These are phyloP conservation scores for Criorhina ranunculi DNA, from an alignment of 2,888 invertebrate species.

Conservation along the genomic window DNA sequence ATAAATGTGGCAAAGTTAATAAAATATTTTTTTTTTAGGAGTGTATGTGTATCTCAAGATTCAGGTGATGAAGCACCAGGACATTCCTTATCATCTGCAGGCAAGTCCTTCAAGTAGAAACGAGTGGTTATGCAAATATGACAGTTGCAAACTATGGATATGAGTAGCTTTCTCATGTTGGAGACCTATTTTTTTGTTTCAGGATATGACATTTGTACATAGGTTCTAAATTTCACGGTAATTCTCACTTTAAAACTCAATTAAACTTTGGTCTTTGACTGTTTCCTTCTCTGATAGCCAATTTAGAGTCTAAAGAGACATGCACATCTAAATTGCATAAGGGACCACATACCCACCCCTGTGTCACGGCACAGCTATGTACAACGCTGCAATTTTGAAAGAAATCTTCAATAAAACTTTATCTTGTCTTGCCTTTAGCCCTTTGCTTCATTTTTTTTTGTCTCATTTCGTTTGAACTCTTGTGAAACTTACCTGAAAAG, in stretches of 20 bases:
- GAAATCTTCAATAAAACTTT: conserved; percentile 40
- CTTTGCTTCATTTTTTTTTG: conserved; percentile 1
- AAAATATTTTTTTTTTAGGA: not conserved
- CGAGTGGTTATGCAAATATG: conserved; percentile 45
- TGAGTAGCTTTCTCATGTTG: conserved; percentile 29
- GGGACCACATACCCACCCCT: not conserved
- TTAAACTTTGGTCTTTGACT: conserved; percentile 41
- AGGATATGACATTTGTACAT: conserved; percentile 14
- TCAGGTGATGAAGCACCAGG: not conserved
- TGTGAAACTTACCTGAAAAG: conserved; percentile 68
- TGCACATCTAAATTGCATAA: no score
- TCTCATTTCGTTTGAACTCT: not conserved
- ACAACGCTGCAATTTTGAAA: conserved; percentile 22
- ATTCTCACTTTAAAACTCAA: conserved; percentile 55
- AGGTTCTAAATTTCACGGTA: conserved; percentile 2
- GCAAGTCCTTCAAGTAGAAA: conserved; percentile 1
- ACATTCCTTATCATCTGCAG: conserved; percentile 9
- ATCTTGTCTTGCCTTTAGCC: conserved; percentile 23
- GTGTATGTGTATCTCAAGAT: not conserved
- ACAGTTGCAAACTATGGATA: conserved; percentile 57
- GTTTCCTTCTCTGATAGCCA: not conserved
- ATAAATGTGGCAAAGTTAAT: conserved; percentile 25
- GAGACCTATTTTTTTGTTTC: not conserved
- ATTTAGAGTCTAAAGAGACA: conserved; percentile 3
- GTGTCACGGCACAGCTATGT: not conserved